Conservation (phyloP, 2,888 invertebrate genomes). For the Trissolcus brochymenae region DNA sequence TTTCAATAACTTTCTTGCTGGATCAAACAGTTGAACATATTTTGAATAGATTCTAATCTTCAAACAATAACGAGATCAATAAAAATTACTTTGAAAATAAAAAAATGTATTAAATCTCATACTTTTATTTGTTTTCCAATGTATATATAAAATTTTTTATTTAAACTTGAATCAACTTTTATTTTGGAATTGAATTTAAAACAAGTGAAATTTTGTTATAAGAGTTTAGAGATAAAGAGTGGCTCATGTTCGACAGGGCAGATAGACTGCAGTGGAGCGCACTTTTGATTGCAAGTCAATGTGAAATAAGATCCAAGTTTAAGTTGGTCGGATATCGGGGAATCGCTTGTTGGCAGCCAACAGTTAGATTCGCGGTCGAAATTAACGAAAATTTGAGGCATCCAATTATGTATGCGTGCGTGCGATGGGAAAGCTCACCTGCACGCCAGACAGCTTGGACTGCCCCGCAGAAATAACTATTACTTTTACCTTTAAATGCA, state of each 20-base stretch:
- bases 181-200: no score
- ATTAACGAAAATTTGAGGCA: constrained; percentile 60
- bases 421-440: constrained; percentile 62
- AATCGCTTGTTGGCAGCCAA: constrained; percentile 53
- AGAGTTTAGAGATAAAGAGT: constrained; percentile 3
- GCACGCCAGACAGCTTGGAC: constrained; percentile 60
- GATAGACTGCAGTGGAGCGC: constrained; percentile 49
- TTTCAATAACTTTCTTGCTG: constrained; percentile 37
- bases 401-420: constrained; percentile 61
- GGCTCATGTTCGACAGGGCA: constrained; percentile 18
- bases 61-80: no score
- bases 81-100: no score
- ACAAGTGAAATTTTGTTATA: no score
- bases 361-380: constrained; percentile 54
- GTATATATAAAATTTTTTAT: no score
- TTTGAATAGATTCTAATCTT: no score
- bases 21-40: neutral
- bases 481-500: constrained; percentile 59
- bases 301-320: constrained; percentile 57
- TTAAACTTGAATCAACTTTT: no score
- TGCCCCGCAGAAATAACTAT: constrained; percentile 57
- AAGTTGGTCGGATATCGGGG: constrained; percentile 52
- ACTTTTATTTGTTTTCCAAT: no score
- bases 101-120: no score
- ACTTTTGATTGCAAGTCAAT: constrained; percentile 53